phyloP scores from a whole-genome alignment of 1,140 invertebrate genomes.

The Parapsyche elsis region DNA sequence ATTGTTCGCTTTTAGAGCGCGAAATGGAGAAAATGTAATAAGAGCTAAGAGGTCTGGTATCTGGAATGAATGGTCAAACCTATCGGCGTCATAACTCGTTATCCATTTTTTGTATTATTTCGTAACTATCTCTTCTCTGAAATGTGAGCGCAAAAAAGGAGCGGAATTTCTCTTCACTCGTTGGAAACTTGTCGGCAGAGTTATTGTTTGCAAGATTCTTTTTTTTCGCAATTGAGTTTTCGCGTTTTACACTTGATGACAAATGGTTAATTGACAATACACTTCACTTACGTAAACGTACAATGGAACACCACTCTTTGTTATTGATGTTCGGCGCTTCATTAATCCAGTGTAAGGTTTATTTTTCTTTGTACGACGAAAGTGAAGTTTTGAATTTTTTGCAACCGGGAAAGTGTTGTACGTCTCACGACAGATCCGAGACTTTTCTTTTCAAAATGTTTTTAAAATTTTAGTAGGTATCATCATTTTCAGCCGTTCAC shows the following conservation, averaged over 20 bases:
- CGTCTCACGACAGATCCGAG: too few species aligned
- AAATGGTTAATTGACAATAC: background rate
- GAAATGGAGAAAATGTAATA: background rate
- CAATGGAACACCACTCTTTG: background rate
- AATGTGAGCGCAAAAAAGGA: background rate
- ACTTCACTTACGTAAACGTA: background rate
- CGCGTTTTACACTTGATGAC: background rate
- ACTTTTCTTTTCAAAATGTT: too few species aligned
- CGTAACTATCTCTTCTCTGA: background rate
- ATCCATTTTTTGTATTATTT: slow-evolving; percentile 7
- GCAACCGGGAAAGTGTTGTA: too few species aligned
- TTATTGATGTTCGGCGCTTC: too few species aligned
- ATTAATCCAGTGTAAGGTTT: too few species aligned
- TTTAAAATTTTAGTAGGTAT: too few species aligned
- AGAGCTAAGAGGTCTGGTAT: background rate
- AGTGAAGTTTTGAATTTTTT: too few species aligned
- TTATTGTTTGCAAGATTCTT: slow-evolving; percentile 1
- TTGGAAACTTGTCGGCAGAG: background rate
- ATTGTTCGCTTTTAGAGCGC: background rate
- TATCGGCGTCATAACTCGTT: background rate
- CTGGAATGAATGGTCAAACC: slow-evolving; percentile 2
- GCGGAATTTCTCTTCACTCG: background rate
- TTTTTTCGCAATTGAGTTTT: background rate
- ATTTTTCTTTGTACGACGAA: too few species aligned
- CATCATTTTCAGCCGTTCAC: too few species aligned